Evolutionary conservation across 2,113 vertebrate species (phyloP), one percentile per base, ranked within the genome.

Genomic region (Corythoichthys haematopterus): DNA sequence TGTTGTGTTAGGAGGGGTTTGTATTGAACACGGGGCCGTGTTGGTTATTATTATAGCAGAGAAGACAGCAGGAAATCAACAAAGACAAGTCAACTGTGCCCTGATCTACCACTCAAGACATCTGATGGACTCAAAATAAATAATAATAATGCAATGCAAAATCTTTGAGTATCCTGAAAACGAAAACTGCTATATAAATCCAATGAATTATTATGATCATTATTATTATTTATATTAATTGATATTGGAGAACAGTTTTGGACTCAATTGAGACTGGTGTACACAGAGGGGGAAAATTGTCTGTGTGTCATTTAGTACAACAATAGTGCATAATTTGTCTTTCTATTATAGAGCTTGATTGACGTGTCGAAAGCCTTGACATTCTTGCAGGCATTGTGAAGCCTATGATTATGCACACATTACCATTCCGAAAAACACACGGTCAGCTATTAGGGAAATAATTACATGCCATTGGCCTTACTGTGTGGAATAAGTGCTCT

Each of bases 371-470:
- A 93, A 92, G 93, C 91, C 93, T 89, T 95, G 94, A 94, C 94
- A 95, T 94, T 93, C 91, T 90, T 91, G 70, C 92, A 79, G 70
- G 90, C 91, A 77, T 92, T 88, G 93, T 77, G 64, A 92, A 96
- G 93, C 92, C 95, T 96, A 95, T 95, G 95, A 96, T 98, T 97
- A 98, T 92, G 93, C 93, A 91, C 93, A 93, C 95, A 97, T 98
- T 98, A 97, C 96, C 95, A 97, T 98, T 97, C 95, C 93, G 94
- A 96, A 96, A 97, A 96, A 98, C 95, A 95, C 94, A 94, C 91
- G 87, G 93, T 91, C 80, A 91, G 72, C 92, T 92, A 90, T 91
- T 93, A 92, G 93, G 91, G 93, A 94, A 95, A 94, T 98, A 97
- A 98, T 98, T 96, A 94, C 94, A 95, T 93, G 93, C 92, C 95